A percentile compares a stretch with the other conserved stretches of the same genome.
Conservation (phyloP, 2,888 invertebrate species). For the Nomada fabriciana region DNA sequence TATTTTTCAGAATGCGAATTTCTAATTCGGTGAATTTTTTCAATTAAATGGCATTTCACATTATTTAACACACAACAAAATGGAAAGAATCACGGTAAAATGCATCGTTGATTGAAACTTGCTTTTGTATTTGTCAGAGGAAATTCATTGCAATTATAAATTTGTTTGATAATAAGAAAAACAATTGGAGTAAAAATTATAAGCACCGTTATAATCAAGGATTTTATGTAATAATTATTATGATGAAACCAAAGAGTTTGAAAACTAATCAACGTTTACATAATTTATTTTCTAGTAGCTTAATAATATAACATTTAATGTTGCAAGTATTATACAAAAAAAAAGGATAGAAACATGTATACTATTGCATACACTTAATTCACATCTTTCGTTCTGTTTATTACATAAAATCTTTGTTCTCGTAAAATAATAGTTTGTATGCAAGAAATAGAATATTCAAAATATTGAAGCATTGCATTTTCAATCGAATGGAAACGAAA, state of each 20-base stretch:
- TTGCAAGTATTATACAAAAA: conserved; percentile 42
- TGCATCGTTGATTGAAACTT: conserved; percentile 19
- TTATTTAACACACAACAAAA: conserved; percentile 6
- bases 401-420: conserved; percentile 72
- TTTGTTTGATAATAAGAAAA: not conserved
- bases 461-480: conserved; percentile 18
- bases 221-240: conserved; percentile 74
- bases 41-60: conserved; percentile 36
- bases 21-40: conserved; percentile 36
- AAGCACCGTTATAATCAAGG: conserved; percentile 57
- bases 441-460: conserved; percentile 20
- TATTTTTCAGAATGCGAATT: conserved; percentile 30
- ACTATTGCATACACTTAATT: conserved; percentile 27
- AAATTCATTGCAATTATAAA: conserved; percentile 1
- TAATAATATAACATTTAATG: conserved; percentile 52
- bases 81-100: conserved; percentile 22
- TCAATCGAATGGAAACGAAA: conserved; percentile 23
- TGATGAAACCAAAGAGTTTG: conserved; percentile 70
- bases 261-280: conserved; percentile 55
- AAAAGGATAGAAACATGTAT: conserved; percentile 15
- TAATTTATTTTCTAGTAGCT: conserved; percentile 61
- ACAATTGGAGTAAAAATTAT: conserved; percentile 19
- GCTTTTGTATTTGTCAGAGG: conserved; percentile 4
- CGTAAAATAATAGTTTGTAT: conserved; percentile 18
- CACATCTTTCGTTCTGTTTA: conserved; percentile 35